Conservation (phyloP, 2,888 invertebrate species). For the Panzeria rudis region DNA sequence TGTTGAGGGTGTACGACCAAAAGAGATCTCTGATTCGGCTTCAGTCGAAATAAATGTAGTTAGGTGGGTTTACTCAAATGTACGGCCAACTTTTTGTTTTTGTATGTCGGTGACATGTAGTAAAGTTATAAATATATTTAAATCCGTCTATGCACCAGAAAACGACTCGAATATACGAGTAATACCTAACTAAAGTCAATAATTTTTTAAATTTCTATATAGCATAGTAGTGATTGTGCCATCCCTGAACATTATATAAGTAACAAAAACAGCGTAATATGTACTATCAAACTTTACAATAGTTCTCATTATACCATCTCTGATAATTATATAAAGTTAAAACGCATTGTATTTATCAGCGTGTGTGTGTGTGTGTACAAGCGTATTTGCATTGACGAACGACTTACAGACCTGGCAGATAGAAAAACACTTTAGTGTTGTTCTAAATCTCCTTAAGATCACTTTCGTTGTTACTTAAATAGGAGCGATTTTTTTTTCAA, state of each 20-base stretch:
- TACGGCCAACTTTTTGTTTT: too few species aligned
- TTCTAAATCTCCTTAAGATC: constrained; percentile 75
- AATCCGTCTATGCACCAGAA: too few species aligned
- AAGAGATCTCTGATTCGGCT: too few species aligned
- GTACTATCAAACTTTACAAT: neutral
- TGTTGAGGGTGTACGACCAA: too few species aligned
- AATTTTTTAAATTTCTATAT: too few species aligned
- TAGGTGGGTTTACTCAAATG: too few species aligned
- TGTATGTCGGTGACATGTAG: too few species aligned
- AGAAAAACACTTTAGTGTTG: constrained; percentile 70
- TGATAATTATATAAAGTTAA: constrained; percentile 55
- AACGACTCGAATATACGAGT: too few species aligned
- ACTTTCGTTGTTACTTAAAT: constrained; percentile 67
- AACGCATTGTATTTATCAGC: constrained; percentile 48
- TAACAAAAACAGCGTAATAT: constrained; percentile 3
- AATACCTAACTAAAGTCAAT: too few species aligned
- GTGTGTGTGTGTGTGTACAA: neutral
- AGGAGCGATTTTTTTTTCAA: constrained; percentile 23
- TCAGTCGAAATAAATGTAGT: too few species aligned
- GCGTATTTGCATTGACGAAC: constrained; percentile 26
- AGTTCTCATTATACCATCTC: constrained; percentile 1
- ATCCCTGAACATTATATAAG: constrained; percentile 37
- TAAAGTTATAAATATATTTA: too few species aligned
- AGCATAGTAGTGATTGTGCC: neutral
- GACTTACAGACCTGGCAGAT: constrained; percentile 35